phyloP scores from a whole-genome alignment of 2,888 invertebrate species.

The Sthenelais limicola region DNA sequence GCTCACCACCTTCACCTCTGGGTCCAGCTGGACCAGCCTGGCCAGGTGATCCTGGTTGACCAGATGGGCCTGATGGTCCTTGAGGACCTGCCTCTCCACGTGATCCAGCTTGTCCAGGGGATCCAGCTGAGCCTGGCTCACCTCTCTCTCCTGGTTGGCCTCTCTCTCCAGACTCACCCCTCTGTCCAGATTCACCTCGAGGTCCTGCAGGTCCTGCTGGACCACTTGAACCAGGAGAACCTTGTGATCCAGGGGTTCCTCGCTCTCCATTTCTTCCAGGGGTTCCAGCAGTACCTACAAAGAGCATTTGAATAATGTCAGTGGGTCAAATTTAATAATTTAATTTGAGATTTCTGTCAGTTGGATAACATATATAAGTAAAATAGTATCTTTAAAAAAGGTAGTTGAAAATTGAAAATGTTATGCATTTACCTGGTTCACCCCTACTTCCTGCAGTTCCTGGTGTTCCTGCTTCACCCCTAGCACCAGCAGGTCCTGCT shows the following conservation, averaged over 20 bases:
- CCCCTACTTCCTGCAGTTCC: slow-evolving; percentile 46
- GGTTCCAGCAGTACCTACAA: no score
- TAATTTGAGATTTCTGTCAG: no score
- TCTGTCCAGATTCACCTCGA: slow-evolving; percentile 55
- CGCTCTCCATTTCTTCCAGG: slow-evolving; percentile 41
- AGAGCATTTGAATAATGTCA: no score
- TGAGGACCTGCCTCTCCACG: slow-evolving; percentile 44
- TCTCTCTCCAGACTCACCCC: slow-evolving; percentile 62
- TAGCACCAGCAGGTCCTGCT: background rate
- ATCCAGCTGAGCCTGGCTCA: slow-evolving; percentile 26
- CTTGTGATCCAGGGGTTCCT: slow-evolving; percentile 34
- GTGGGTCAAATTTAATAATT: no score
- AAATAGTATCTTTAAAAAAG: no score
- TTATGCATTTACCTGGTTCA: slow-evolving; percentile 7
- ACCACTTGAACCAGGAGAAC: slow-evolving; percentile 40
- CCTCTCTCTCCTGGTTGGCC: slow-evolving; percentile 55
- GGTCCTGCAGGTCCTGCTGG: slow-evolving; percentile 85
- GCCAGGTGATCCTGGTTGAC: slow-evolving; percentile 26
- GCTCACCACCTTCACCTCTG: slow-evolving; percentile 50
- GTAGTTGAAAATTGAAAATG: no score
- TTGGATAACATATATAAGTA: no score
- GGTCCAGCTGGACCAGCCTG: slow-evolving; percentile 18
- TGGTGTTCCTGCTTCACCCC: slow-evolving; percentile 55
- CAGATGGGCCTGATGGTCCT: slow-evolving; percentile 38
- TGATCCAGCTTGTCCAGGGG: slow-evolving; percentile 40